Evolutionary conservation across 2,888 invertebrate species (phyloP), one percentile per base, ranked within the genome.

Genomic region (Odontothrips loti): DNA sequence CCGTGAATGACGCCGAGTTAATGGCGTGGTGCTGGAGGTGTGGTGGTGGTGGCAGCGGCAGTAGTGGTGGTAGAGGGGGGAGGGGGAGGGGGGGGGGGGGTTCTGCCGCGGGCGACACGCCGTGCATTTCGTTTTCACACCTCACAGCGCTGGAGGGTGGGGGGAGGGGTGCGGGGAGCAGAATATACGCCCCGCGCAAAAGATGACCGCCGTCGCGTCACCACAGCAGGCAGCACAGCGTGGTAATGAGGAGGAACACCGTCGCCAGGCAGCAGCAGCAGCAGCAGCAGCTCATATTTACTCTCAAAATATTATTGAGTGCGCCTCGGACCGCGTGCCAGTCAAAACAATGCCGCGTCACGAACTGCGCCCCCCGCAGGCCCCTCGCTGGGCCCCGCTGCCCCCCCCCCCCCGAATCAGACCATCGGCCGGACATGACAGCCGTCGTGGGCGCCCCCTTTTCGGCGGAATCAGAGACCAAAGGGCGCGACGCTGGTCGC

Each of bases 41-140:
- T 51, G 51, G 51, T 17, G 51, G 51, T 11, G 51, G 15, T 11
- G 1, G 51, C 15, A 11, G 8, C 15, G 51, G 51, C 51, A 17
- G 11, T 11, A 17, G 15, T 1, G 51, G 51, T 11, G 15, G 51
- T 1, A 17, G 51, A 1, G 8, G 1, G 51, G 51, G 15, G 51
- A 17, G 51, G 2, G 9, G 23, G 68, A 0, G 68, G 23, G 11
- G 27, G 23, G 68, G 6, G 68, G 23, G 23, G 27, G 23, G 11
- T 27, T 27, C 27, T 1, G 68, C 68, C 68, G 23, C 68, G 12
- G 23, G 23, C 68, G 27, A 27, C 23, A 27, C 34, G 27, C 78
- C 63, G 51, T 48, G 23, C 79, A 63, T 79, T 81, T 81, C 80
- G 47, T 20, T 81, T 79, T 81, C 63, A 81, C 79, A 79, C 68